Conservation (phyloP, 2,797 vertebrate genomes). For the Miichthys miiuy region DNA sequence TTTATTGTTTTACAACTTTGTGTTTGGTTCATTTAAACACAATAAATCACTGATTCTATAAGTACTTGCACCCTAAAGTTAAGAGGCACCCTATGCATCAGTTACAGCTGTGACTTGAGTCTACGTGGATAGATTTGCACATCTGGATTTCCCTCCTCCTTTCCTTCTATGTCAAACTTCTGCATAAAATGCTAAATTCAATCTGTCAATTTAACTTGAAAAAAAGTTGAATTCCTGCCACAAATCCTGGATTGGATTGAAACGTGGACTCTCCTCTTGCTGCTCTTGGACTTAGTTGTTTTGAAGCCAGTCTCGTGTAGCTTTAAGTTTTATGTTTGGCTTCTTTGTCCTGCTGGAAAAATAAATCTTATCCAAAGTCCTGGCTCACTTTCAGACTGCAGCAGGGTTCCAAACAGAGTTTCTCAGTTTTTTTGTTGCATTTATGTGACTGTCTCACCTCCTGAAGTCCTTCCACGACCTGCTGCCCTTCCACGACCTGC, state of each 20-base stretch:
- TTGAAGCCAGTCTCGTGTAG: background rate
- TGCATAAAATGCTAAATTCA: background rate
- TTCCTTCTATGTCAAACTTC: too few relatives aligned
- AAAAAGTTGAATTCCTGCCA: background rate
- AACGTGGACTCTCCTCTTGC: background rate
- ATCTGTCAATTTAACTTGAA: background rate
- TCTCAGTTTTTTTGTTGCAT: background rate
- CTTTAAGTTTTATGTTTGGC: slow-evolving; percentile 32
- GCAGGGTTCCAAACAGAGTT: background rate
- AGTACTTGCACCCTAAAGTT: too few relatives aligned
- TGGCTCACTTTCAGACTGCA: background rate
- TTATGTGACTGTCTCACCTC: background rate
- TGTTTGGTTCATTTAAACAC: accelerated
- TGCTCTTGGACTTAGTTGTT: slow-evolving; percentile 4
- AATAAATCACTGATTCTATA: background rate
- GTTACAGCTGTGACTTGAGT: background rate
- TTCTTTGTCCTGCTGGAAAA: slow-evolving; percentile 43
- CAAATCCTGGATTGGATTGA: slow-evolving; percentile 1
- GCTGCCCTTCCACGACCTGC: background rate
- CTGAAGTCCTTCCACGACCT: background rate
- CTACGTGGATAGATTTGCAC: background rate
- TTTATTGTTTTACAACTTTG: slow-evolving; percentile 8
- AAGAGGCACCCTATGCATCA: background rate
- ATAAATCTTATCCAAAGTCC: slow-evolving; percentile 27
- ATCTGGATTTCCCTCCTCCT: background rate